Base-by-base conservation (phyloP, 2,113 vertebrate species). In the Phalacrocorax brasilianus region DNA sequence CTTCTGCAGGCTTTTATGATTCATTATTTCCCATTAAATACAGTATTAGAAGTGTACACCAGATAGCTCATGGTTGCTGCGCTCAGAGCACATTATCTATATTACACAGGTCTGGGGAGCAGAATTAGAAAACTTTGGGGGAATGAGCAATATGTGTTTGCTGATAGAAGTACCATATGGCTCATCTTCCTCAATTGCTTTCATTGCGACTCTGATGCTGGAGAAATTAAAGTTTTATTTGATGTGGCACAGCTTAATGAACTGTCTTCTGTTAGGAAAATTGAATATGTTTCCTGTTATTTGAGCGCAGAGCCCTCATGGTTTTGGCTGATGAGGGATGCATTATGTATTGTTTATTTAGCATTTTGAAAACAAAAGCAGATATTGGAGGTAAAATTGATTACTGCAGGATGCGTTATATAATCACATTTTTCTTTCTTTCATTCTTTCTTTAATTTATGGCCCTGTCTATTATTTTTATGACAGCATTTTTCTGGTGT, bases 1-100 rank as follows among this genome's bases (percentile, higher is more conserved):
- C 98, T 98, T 98, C 98, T 97, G 97, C 72, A 95, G 98, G 98
- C 98, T 98, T 98, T 98, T 98, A 98, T 98, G 98, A 98, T 98
- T 99, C 98, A 98, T 98, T 98, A 98, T 98, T 98, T 98, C 98
- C 98, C 98, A 98, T 99, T 98, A 98, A 98, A 98, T 98, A 98
- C 98, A 98, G 98, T 98, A 98, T 98, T 98, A 98, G 98, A 98
- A 98, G 98, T 98, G 98, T 98, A 98, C 98, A 98, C 98, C 97
- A 98, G 98, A 98, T 98, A 98, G 98, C 98, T 98, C 97, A 98
- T 98, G 98, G 97, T 98, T 97, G 97, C 98, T 98, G 98, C 97
- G 97, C 98, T 98, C 98, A 42, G 97, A 98, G 98, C 98, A 98
- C 98, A 98, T 98, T 98, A 98, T 98, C 98, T 98, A 98, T 98